Evolutionary conservation across 2,797 vertebrate species (phyloP).

Genomic region (Amphiprion clarkii): DNA sequence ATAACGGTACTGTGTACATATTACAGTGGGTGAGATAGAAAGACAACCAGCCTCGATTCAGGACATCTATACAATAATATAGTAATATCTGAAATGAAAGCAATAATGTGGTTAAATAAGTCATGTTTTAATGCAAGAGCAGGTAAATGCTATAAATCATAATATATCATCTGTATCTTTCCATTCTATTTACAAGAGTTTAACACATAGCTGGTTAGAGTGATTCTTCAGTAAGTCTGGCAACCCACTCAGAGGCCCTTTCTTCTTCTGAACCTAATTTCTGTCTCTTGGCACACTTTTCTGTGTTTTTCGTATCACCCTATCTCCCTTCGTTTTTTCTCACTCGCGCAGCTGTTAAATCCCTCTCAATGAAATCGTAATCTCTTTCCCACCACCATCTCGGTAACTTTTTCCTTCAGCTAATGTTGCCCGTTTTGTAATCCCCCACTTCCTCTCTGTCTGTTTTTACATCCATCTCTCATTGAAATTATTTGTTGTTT

Average conservation of each 20-base stretch:
- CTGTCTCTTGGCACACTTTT: conserved; percentile 58
- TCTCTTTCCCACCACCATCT: conserved; percentile 62
- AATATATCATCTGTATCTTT: conserved; percentile 83
- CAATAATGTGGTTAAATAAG: conserved; percentile 87
- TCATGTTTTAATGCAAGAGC: conserved; percentile 84
- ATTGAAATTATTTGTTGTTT: conserved; percentile 53
- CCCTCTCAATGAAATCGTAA: conserved; percentile 65
- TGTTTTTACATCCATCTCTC: conserved; percentile 66
- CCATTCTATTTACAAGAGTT: conserved; percentile 84
- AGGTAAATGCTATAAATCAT: conserved; percentile 85
- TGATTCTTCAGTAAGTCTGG: conserved; percentile 73
- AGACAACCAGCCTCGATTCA: conserved; percentile 79
- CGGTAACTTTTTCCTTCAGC: conserved; percentile 61
- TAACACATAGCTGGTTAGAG: conserved; percentile 82
- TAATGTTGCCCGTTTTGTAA: conserved; percentile 53
- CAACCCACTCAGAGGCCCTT: conserved; percentile 61
- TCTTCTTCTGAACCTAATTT: conserved; percentile 65
- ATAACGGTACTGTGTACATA: conserved; percentile 82
- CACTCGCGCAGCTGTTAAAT: conserved; percentile 62
- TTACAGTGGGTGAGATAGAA: conserved; percentile 77
- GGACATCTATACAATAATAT: conserved; percentile 83
- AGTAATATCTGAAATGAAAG: conserved; percentile 86
- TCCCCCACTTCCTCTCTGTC: conserved; percentile 48
- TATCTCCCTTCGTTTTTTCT: conserved; percentile 50
- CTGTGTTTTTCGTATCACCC: conserved; percentile 62